Conservation (phyloP, 2,113 vertebrate genomes). For the Lepisosteus oculatus region DNA sequence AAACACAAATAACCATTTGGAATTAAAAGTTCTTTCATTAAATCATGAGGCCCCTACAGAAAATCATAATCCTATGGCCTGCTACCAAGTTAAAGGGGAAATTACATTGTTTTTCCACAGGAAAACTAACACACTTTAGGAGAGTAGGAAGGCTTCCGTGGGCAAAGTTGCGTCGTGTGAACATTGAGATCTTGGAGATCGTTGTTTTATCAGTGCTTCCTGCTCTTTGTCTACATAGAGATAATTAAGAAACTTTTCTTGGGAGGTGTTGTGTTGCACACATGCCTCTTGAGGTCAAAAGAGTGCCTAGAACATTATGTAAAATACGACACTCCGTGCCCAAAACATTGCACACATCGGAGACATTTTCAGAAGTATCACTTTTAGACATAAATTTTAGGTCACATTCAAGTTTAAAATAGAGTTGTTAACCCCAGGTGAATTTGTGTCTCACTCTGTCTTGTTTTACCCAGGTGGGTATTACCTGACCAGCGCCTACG, state of each 20-base stretch:
- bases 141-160: slow-evolving; percentile 28
- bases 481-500: slow-evolving; percentile 92
- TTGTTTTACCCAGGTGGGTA: slow-evolving; percentile 77
- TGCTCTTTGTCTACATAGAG: neutral
- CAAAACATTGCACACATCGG: no score
- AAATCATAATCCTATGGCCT: neutral
- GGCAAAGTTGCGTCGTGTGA: slow-evolving; percentile 14
- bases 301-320: no score
- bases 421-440: neutral
- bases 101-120: neutral
- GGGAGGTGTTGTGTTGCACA: neutral
- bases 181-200: neutral
- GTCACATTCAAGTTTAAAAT: no score
- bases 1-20: no score
- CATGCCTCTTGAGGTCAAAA: no score
- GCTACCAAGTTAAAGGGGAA: neutral
- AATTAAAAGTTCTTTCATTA: no score
- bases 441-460: neutral
- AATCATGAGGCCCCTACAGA: no score
- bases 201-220: no score
- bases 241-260: neutral
- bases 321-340: neutral
- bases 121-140: slow-evolving; percentile 22
- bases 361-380: no score
- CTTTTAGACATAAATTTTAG: no score